These are phyloP conservation scores for Microhierax caerulescens DNA, from an alignment of 2,797 vertebrate genomes.

Conservation along the genomic window DNA sequence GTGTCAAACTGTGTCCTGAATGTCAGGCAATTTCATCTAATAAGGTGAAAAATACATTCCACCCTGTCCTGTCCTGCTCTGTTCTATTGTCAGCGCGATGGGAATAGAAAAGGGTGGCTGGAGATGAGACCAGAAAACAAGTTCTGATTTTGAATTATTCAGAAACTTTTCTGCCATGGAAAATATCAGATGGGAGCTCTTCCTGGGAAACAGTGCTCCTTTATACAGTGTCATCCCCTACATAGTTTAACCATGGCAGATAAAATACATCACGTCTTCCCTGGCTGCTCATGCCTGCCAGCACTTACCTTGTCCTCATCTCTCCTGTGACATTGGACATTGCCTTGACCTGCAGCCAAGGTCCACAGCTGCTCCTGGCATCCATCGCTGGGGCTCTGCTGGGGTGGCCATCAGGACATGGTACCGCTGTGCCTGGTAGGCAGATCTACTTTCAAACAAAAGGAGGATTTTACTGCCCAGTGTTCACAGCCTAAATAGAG, in stretches of 20 bases:
- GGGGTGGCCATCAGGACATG: not conserved
- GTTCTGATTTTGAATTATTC: constrained; percentile 11
- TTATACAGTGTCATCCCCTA: not conserved
- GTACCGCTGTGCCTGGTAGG: not conserved
- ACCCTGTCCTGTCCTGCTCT: not conserved
- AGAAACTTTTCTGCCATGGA: not conserved
- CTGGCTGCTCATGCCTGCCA: not conserved
- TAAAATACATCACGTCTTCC: accelerated
- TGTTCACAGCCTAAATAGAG: not conserved
- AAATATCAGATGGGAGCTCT: not conserved
- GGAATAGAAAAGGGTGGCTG: not conserved
- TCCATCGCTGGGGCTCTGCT: not conserved
- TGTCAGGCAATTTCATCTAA: not conserved
- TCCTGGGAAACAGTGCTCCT: not conserved
- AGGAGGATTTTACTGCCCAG: not conserved
- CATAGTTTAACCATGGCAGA: not conserved
- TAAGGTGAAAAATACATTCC: not conserved
- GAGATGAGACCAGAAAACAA: not conserved
- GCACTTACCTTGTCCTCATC: not conserved
- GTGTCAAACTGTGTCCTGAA: not conserved
- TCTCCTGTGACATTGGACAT: not conserved
- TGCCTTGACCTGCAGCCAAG: accelerated
- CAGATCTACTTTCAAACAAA: not conserved
- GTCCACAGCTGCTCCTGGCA: not conserved
- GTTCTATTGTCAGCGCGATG: not conserved